Evolutionary conservation across 1,140 invertebrate species (phyloP), one percentile per base, ranked within the genome.

Genomic region (Stegodyphus dumicola): DNA sequence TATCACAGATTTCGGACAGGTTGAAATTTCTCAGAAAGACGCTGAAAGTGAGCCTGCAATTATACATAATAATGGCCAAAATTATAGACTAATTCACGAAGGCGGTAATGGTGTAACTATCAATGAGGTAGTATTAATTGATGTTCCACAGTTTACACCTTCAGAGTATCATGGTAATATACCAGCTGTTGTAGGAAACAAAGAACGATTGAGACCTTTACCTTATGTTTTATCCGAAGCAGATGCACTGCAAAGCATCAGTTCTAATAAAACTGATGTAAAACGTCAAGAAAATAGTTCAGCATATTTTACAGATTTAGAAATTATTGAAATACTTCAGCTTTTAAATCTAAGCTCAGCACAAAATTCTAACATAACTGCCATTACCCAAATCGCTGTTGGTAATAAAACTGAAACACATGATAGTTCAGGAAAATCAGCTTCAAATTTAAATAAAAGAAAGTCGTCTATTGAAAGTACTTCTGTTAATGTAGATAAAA

Each of bases 161-260:
- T 76, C 81, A 3, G 53, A 53, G n/a, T 85, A 76, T 51, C 64
- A 85, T 60, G 73, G 65, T 17, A 76, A 85, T 53, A 77, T 85
- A 48, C 81, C 81, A 11, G 79, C 18, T 2, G 53, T 60, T 49
- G 49, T 56, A 53, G 70, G 56, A 53, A 7, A 53, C 10, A 18
- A 17, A 11, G 18, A 10, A 15, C 9, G 15, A 49, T 13, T 33
- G 4, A n/a, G 64, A 9, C 71, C 17, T 9, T 33, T 66, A 15
- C 80, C 80, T 6, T 67, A 60, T 67, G 52, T 64, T 75, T 13
- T 54, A 7, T 66, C 60, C 3, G 64, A 83, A 54, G 1, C 49
- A 48, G 15, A 48, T 56, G 7, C 6, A 2, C 13, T 6, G 3
- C 56, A 9, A 60, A 11, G 9, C 9, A 15, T 60, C 2, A 60